phyloP scores from a whole-genome alignment of 2,888 invertebrate genomes.

The Pandemis heparana region DNA sequence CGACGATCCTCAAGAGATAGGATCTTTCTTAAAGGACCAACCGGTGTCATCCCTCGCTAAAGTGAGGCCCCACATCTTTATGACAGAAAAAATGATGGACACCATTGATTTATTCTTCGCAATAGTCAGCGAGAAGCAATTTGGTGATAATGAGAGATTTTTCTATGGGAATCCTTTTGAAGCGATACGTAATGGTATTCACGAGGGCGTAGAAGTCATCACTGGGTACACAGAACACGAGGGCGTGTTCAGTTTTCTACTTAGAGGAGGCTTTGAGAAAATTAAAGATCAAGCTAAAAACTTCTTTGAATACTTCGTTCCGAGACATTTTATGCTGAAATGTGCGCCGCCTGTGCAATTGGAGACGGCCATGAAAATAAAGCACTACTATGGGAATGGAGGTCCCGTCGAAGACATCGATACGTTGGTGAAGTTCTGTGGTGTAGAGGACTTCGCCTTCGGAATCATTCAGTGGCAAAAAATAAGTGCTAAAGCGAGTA shows the following conservation, averaged over 20 bases:
- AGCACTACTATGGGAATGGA: slow-evolving; percentile 51
- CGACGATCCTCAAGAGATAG: slow-evolving; percentile 20
- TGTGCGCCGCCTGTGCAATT: background rate
- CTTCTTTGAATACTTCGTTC: slow-evolving; percentile 50
- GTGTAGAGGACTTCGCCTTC: slow-evolving; percentile 50
- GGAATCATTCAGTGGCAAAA: slow-evolving; percentile 52
- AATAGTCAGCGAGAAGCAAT: slow-evolving; percentile 57
- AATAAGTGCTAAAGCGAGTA: slow-evolving; percentile 45
- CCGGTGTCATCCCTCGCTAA: slow-evolving; percentile 7
- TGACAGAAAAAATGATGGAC: slow-evolving; percentile 33
- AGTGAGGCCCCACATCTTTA: slow-evolving; percentile 2
- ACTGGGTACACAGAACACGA: slow-evolving; percentile 89
- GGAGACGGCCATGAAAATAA: slow-evolving; percentile 49
- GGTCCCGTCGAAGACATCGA: background rate
- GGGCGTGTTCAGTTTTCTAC: slow-evolving; percentile 67
- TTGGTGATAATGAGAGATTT: slow-evolving; percentile 58
- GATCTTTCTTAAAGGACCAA: slow-evolving; percentile 18
- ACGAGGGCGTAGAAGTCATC: slow-evolving; percentile 86
- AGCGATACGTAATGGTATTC: slow-evolving; percentile 74
- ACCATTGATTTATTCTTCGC: slow-evolving; percentile 47
- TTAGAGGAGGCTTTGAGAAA: slow-evolving; percentile 39
- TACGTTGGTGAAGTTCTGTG: slow-evolving; percentile 42
- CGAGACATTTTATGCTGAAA: slow-evolving; percentile 44
- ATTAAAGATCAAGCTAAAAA: slow-evolving; percentile 47
- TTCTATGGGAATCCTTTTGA: slow-evolving; percentile 59